A percentile compares a stretch with the other conserved stretches of the same genome.
Evolutionary conservation across 2,888 invertebrate species (phyloP).

Genomic region (Pterobdella sp.): DNA sequence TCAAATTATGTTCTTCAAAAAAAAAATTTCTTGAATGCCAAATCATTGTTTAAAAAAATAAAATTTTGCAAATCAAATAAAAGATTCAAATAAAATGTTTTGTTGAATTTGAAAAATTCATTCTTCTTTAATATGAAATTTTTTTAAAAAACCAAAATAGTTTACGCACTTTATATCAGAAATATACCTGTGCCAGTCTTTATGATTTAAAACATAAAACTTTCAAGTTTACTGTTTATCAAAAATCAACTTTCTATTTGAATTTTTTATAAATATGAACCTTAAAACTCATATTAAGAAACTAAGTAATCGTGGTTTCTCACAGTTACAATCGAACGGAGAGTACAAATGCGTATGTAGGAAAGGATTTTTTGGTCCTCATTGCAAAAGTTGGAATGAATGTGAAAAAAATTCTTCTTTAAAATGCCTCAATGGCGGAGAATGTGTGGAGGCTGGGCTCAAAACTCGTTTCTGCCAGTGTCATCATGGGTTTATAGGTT

Average conservation of each 20-base stretch:
- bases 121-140: too few species aligned
- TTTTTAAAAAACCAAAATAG: too few species aligned
- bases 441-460: constrained; percentile 30
- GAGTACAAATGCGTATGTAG: constrained; percentile 36
- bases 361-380: constrained; percentile 36
- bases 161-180: too few species aligned
- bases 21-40: too few species aligned
- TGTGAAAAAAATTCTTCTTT: constrained; percentile 22
- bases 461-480: constrained; percentile 34
- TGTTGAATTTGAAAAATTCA: too few species aligned
- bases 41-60: too few species aligned
- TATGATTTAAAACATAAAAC: too few species aligned
- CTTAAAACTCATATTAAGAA: neutral
- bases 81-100: too few species aligned
- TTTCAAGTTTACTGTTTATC: too few species aligned
- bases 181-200: too few species aligned
- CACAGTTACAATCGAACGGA: constrained; percentile 25
- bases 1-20: too few species aligned
- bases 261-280: neutral
- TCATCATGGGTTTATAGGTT: constrained; percentile 31
- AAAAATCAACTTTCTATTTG: neutral
- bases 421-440: constrained; percentile 33
- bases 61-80: too few species aligned
- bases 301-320: neutral
- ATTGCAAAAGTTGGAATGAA: constrained; percentile 35